A percentile compares a stretch with the other conserved stretches of the same genome.
These are phyloP conservation scores for Pilophorus perplexus DNA, from an alignment of 2,888 invertebrate species.

Conservation along the genomic window DNA sequence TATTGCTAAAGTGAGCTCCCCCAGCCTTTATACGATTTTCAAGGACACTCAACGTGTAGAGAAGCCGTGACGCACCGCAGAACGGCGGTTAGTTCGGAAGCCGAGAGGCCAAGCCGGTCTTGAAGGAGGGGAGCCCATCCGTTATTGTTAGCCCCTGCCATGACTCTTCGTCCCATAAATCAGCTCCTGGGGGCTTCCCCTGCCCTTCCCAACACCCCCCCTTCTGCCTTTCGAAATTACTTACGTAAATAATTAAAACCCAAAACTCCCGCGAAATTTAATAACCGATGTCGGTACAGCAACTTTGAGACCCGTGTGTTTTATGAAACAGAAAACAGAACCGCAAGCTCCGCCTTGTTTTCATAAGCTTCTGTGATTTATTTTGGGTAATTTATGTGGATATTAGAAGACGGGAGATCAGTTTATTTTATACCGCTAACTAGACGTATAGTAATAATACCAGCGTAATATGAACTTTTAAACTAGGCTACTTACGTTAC, in stretches of 20 bases:
- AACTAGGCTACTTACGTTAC: too few relatives aligned
- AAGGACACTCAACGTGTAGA: too few relatives aligned
- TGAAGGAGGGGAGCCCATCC: conserved; percentile 9
- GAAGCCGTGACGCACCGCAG: too few relatives aligned
- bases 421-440: too few relatives aligned
- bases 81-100: too few relatives aligned
- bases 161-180: conserved; percentile 8
- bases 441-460: too few relatives aligned
- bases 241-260: conserved; percentile 30
- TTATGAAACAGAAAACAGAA: conserved; percentile 16
- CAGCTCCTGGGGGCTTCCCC: conserved; percentile 6
- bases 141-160: conserved; percentile 31
- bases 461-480: neutral
- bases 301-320: conserved; percentile 14
- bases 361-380: conserved; percentile 17
- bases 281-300: conserved; percentile 28
- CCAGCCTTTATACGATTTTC: too few relatives aligned
- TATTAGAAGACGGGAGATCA: neutral
- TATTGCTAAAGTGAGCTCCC: too few relatives aligned
- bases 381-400: conserved; percentile 10
- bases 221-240: conserved; percentile 27
- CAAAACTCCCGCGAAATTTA: conserved; percentile 23
- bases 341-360: conserved; percentile 4
- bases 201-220: too few relatives aligned
- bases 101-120: too few relatives aligned